phyloP scores from a whole-genome alignment of 2,888 invertebrate genomes.

The Spilarctia lutea region DNA sequence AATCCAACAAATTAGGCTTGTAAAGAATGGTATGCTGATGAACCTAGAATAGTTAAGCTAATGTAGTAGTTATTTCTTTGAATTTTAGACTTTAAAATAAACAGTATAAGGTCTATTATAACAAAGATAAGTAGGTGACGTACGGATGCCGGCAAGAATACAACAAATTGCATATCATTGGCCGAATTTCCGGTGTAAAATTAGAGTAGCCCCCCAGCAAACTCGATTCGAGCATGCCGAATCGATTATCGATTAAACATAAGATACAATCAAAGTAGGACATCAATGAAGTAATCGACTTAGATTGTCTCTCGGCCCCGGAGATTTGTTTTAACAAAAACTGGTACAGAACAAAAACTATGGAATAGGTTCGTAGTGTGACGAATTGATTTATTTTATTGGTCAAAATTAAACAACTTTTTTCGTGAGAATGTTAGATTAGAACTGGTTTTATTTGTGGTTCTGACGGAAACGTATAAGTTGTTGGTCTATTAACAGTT shows the following conservation, averaged over 20 bases:
- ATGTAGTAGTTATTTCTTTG: not conserved
- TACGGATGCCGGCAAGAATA: constrained; percentile 1
- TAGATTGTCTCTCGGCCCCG: constrained; percentile 48
- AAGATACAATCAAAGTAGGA: constrained; percentile 64
- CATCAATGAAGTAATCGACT: constrained; percentile 73
- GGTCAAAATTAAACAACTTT: constrained; percentile 25
- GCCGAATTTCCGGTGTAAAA: constrained; percentile 14
- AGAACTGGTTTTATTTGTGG: constrained; percentile 14
- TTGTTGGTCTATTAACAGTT: not conserved
- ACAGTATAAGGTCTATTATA: not conserved
- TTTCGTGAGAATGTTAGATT: constrained; percentile 28
- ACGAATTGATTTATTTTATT: constrained; percentile 39
- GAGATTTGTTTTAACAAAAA: constrained; percentile 45
- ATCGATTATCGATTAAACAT: constrained; percentile 70
- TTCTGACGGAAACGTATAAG: constrained; percentile 10
- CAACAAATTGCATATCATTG: constrained; percentile 9
- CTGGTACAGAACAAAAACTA: constrained; percentile 38
- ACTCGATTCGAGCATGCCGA: constrained; percentile 60
- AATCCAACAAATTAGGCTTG: not conserved
- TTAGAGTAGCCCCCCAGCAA: constrained; percentile 39
- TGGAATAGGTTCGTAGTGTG: constrained; percentile 21
- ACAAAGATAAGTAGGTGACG: not conserved
- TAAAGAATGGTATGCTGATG: not conserved
- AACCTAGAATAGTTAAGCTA: not conserved
- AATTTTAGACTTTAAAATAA: not conserved